A percentile compares a stretch with the other conserved stretches of the same genome.
phyloP scores from a whole-genome alignment of 1,140 invertebrate species.

The Melipona quadrifasciata region DNA sequence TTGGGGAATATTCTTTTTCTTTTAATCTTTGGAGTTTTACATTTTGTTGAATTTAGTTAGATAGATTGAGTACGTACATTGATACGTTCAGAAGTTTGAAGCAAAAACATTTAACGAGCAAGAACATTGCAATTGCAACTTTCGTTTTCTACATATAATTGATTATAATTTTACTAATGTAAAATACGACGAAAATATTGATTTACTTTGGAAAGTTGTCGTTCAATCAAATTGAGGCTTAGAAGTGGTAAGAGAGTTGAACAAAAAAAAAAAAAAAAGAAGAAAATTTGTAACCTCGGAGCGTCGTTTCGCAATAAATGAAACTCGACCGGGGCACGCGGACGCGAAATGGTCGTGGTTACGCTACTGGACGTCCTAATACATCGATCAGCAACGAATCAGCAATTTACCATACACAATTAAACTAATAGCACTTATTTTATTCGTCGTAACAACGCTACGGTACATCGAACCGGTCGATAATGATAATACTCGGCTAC shows the following conservation, averaged over 20 bases:
- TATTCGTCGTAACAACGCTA: neutral
- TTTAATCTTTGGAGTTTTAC: neutral
- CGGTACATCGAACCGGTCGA: constrained; percentile 13
- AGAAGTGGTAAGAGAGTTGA: too few relatives aligned
- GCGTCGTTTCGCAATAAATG: neutral
- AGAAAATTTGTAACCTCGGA: neutral
- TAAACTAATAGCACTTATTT: constrained; percentile 34
- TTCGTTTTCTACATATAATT: too few relatives aligned
- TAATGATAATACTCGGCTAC: constrained; percentile 31
- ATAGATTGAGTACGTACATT: neutral
- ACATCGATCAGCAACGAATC: neutral
- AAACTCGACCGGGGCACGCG: neutral
- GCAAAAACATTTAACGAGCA: too few relatives aligned
- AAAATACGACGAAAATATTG: too few relatives aligned
- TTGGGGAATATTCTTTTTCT: too few relatives aligned
- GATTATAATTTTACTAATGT: too few relatives aligned
- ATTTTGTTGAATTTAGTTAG: neutral
- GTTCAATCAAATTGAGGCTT: too few relatives aligned
- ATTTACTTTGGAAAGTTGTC: too few relatives aligned
- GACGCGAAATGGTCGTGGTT: neutral
- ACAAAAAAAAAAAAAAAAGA: too few relatives aligned
- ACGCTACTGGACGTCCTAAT: neutral
- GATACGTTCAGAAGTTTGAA: too few relatives aligned
- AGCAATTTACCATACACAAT: neutral
- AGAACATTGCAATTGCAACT: too few relatives aligned